A percentile compares a stretch with the other conserved stretches of the same genome.
Evolutionary conservation across 2,888 invertebrate genomes (phyloP).

Genomic region (Pherbina coryleti): DNA sequence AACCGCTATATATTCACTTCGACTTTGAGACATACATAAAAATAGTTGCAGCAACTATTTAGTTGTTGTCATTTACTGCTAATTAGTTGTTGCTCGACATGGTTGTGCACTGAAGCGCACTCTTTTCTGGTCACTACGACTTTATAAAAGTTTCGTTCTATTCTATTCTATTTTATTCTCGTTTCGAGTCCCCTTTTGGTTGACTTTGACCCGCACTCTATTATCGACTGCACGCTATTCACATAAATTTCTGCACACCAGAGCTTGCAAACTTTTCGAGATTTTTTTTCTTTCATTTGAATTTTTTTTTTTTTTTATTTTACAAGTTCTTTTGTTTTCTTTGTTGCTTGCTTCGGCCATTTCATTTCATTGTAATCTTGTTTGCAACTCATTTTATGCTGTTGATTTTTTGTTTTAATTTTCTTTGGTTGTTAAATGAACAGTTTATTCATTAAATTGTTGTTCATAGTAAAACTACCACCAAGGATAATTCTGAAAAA

Average conservation of each 20-base stretch:
- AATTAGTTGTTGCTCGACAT: conserved; percentile 21
- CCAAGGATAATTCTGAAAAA: neutral
- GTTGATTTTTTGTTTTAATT: neutral
- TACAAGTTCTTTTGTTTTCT: neutral
- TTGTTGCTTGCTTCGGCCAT: neutral
- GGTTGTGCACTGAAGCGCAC: neutral
- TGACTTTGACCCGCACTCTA: conserved; percentile 11
- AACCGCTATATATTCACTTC: neutral
- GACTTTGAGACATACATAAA: too few species aligned
- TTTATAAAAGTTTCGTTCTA: neutral
- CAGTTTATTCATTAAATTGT: neutral
- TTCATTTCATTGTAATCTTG: neutral
- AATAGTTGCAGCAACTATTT: neutral
- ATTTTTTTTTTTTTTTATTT: neutral
- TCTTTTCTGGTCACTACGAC: neutral
- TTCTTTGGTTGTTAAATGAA: neutral
- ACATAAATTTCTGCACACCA: neutral
- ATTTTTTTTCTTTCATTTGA: neutral
- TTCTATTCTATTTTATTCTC: neutral
- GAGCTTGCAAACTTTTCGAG: neutral
- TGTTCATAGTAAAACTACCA: neutral
- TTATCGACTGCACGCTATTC: neutral
- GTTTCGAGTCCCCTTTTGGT: neutral
- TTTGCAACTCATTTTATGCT: neutral
- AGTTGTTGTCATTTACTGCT: conserved; percentile 27